phyloP scores from a whole-genome alignment of 2,888 invertebrate species.

The Toxonevra muliebris region DNA sequence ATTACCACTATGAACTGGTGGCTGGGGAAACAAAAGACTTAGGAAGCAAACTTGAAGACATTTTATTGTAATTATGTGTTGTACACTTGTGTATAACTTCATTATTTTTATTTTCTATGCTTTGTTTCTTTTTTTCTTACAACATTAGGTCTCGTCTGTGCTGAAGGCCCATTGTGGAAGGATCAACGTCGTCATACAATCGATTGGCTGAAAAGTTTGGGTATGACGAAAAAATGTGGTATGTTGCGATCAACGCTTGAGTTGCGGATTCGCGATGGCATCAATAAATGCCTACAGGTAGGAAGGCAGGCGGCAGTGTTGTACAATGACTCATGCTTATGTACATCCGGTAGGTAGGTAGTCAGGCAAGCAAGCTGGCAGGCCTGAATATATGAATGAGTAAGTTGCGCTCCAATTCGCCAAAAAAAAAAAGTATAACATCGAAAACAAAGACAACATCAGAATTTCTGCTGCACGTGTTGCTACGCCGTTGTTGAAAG shows the following conservation, averaged over 20 bases:
- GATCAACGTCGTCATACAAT: constrained; percentile 81
- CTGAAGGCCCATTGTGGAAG: constrained; percentile 83
- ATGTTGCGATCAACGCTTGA: constrained; percentile 72
- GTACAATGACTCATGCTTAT: constrained; percentile 29
- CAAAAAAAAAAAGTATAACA: neutral
- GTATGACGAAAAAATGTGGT: constrained; percentile 73
- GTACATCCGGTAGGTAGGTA: neutral
- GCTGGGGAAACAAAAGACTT: constrained; percentile 40
- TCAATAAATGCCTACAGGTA: constrained; percentile 69
- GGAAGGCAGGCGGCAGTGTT: neutral
- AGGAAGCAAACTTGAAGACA: constrained; percentile 38
- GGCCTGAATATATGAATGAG: too few species aligned
- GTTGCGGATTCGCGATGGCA: constrained; percentile 71
- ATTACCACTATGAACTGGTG: too few species aligned
- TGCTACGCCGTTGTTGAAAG: too few species aligned
- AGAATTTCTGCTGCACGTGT: too few species aligned
- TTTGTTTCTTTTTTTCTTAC: neutral
- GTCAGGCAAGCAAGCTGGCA: too few species aligned
- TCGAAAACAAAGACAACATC: too few species aligned
- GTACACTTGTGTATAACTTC: neutral
- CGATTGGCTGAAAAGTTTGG: constrained; percentile 77
- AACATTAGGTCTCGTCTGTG: constrained; percentile 79
- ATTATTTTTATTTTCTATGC: neutral
- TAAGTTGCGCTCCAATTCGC: neutral
- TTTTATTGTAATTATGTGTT: neutral